Base-by-base conservation (phyloP, 2,888 invertebrate genomes). In the Epinotia bilunana region DNA sequence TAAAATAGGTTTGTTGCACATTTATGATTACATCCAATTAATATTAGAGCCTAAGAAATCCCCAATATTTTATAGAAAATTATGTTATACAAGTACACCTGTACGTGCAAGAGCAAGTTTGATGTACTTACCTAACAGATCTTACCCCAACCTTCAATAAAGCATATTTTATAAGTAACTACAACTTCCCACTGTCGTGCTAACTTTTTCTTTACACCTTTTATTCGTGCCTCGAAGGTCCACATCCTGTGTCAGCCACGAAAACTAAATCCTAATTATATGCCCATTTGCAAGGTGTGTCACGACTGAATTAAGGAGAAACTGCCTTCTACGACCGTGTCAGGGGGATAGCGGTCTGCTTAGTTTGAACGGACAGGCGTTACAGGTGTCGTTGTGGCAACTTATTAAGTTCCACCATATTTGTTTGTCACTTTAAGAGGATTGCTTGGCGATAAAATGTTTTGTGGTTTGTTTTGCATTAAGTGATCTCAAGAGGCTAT, bases 261-360 rank as follows among this genome's bases (percentile, higher is more conserved):
- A 65, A 74, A 71, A 65, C 65, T 74, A 74, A 74, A 74, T 74
- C 70, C 70, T 71, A 74, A 74, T 74, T 74, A 71, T 74, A 70
- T 71, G 63, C 64, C 74, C 74, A 71, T 74, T 70, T 74, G 63
- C 74, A 74, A 74, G 43, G 64, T 33, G 23, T 63, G 9, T 33
- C 55, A 12, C 53, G 70, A 43, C 74, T 58, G 65, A 58, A 60
- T 65, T 65, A 20, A 13, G 60, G 65, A 64, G 64, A 60, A 60
- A 60, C 60, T 60, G 64, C 3, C 53, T 28, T 23, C 20, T 39
- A 49, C 11, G 20, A 5, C 7, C 7, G 2, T n/a, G 28, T 20
- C n/a, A 49, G 46, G 16, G 18, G n/a, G 58, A 16, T 18, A 16
- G 20, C 4, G 70, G 60, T 60, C 33, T 13, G 6, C 33, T 71